Evolutionary conservation across 2,797 vertebrate species (phyloP).

Genomic region (Coregonus suidteri): DNA sequence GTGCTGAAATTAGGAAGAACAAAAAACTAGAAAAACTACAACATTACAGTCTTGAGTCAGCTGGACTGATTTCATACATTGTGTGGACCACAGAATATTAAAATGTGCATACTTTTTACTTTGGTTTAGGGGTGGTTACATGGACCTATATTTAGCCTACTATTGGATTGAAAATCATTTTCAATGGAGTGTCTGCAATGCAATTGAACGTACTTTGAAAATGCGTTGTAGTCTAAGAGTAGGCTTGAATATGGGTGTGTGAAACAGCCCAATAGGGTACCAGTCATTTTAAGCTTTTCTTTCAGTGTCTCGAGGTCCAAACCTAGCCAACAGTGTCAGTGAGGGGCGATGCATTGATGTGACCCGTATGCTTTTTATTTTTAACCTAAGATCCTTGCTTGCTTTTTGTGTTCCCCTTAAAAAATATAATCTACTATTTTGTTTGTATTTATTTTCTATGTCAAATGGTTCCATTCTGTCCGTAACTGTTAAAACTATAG

Average conservation of each 20-base stretch:
- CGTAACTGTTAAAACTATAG: constrained; percentile 69
- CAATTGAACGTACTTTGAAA: neutral
- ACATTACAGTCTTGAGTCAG: constrained; percentile 68
- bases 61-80: constrained; percentile 75
- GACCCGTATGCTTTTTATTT: constrained; percentile 66
- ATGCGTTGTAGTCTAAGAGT: constrained; percentile 18
- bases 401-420: constrained; percentile 69
- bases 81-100: constrained; percentile 54
- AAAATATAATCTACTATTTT: constrained; percentile 56
- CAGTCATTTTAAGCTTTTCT: constrained; percentile 70
- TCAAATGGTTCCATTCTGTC: constrained; percentile 68
- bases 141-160: constrained; percentile 27
- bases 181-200: neutral
- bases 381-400: constrained; percentile 65
- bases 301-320: constrained; percentile 36
- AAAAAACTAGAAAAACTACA: constrained; percentile 11
- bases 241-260: constrained; percentile 44
- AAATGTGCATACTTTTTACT: constrained; percentile 66
- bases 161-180: constrained; percentile 29
- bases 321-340: constrained; percentile 53
- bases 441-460: constrained; percentile 78
- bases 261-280: constrained; percentile 57
- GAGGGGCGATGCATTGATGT: constrained; percentile 63
- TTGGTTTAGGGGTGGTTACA: constrained; percentile 45
- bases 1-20: constrained; percentile 32